Conservation (phyloP, 2,113 vertebrate species). For the Atlantisia rogersi region DNA sequence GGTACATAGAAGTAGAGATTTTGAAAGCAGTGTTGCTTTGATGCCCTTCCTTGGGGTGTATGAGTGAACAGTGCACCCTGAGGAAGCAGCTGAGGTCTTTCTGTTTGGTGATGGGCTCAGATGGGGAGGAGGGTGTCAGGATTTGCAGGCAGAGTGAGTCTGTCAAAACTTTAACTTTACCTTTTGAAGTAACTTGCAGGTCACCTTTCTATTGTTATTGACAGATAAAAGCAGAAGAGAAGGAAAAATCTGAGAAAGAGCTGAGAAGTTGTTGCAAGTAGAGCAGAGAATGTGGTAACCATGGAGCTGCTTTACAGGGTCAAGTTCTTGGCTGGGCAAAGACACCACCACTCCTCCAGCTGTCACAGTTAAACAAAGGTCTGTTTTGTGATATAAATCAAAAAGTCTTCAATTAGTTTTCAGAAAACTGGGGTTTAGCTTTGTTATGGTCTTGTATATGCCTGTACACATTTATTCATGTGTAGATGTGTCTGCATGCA, state of each 20-base stretch:
- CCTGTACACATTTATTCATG: fast-evolving
- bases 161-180: background rate
- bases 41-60: background rate
- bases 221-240: background rate
- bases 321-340: background rate
- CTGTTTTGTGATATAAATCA: background rate
- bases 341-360: background rate
- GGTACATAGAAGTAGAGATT: background rate
- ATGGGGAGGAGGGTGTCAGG: background rate
- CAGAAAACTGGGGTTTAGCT: background rate
- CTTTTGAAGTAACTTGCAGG: background rate
- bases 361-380: background rate
- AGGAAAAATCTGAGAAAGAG: background rate
- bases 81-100: background rate
- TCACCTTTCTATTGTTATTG: background rate
- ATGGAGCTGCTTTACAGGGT: background rate
- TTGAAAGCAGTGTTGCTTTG: background rate
- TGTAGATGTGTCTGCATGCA: background rate
- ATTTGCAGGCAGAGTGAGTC: background rate
- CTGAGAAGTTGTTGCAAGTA: background rate
- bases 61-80: background rate
- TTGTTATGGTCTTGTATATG: background rate
- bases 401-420: background rate
- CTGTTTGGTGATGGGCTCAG: background rate
- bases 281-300: background rate